Evolutionary conservation across 2,888 invertebrate genomes (phyloP).

Genomic region (Encarsia formosa): DNA sequence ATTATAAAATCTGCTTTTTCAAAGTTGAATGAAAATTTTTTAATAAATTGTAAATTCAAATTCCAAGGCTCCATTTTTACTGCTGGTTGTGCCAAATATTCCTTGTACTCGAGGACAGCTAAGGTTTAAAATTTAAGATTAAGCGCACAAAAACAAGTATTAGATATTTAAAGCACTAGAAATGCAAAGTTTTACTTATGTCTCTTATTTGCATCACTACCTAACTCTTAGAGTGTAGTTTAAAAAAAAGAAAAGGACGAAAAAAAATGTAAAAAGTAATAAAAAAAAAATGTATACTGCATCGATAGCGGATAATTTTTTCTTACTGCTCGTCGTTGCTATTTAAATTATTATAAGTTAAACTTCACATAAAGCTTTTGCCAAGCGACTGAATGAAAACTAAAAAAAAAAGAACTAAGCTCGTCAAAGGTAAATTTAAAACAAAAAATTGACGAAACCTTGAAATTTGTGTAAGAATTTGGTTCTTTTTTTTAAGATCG

Average conservation of each 20-base stretch:
- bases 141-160: background rate
- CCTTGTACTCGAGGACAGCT: constrained; percentile 7
- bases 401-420: background rate
- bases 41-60: background rate
- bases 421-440: background rate
- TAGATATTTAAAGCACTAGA: background rate
- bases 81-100: constrained; percentile 24
- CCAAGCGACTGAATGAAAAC: too few species aligned
- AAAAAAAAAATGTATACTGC: background rate
- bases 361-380: too few species aligned
- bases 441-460: background rate
- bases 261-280: too few species aligned
- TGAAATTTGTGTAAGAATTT: background rate
- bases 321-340: constrained; percentile 8
- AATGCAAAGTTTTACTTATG: constrained; percentile 17
- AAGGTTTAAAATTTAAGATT: constrained; percentile 2
- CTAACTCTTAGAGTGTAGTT: background rate
- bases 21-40: background rate
- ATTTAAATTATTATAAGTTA: too few species aligned
- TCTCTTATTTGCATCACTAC: constrained; percentile 2
- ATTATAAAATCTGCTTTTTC: too few species aligned
- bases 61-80: constrained; percentile 22
- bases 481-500: constrained; percentile 17
- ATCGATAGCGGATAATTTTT: constrained; percentile 1
- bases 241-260: too few species aligned